Percentiles rank a stretch among this genome's conserved stretches.
Conservation (phyloP, 2,113 vertebrate genomes). For the Megatriorchis doriae region DNA sequence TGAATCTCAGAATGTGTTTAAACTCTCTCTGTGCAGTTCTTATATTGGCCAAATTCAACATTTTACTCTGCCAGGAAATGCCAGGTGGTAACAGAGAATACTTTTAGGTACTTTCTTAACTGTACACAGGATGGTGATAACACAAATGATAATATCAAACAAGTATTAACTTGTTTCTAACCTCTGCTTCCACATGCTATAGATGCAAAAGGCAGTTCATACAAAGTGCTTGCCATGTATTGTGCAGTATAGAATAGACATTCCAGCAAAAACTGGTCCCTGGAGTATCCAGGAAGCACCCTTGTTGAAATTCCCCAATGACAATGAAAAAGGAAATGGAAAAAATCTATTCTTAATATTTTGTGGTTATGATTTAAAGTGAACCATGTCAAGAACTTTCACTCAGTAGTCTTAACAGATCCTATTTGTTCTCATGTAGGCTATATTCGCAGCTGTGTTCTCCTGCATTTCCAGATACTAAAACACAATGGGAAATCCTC, state of each 20-base stretch:
- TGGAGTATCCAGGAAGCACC: background rate
- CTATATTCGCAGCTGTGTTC: background rate
- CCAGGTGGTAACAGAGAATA: conserved; percentile 4
- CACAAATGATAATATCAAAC: background rate
- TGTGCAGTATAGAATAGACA: background rate
- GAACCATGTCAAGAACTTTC: background rate
- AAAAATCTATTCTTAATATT: background rate
- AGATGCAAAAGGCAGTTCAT: background rate
- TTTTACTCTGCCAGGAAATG: conserved; percentile 11
- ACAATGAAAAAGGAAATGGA: background rate
- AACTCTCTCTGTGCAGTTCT: background rate
- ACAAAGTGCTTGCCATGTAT: background rate
- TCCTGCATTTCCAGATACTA: background rate
- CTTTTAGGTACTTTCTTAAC: conserved; percentile 35
- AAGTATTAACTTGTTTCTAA: conserved; percentile 2
- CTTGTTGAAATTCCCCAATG: background rate
- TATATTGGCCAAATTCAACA: background rate
- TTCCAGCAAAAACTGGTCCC: background rate
- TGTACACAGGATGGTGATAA: conserved; percentile 1
- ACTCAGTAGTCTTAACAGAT: background rate
- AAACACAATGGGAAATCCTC: background rate
- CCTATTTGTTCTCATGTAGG: background rate
- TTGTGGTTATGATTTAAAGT: background rate
- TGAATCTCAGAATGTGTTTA: background rate
- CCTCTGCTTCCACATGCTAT: background rate